Conservation (phyloP, 2,113 vertebrate genomes). For the Eclectus roratus region DNA sequence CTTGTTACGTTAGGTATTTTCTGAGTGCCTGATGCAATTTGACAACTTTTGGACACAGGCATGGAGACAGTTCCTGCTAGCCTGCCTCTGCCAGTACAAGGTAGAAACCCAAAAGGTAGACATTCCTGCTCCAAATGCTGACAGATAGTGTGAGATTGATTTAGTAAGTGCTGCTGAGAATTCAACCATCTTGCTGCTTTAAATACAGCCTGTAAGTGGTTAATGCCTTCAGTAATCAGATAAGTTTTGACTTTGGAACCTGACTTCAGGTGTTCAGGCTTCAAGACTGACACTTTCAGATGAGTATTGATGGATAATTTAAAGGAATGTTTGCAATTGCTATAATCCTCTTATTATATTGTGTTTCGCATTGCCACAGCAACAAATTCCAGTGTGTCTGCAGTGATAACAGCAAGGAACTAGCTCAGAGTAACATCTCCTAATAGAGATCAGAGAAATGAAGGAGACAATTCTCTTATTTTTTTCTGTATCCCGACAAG, state of each 20-base stretch:
- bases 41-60: background rate
- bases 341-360: background rate
- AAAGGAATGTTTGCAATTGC: background rate
- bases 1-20: background rate
- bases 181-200: background rate
- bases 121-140: background rate
- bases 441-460: constrained; percentile 14
- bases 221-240: background rate
- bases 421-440: background rate
- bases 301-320: background rate
- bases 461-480: background rate
- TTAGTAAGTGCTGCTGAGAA: background rate
- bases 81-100: background rate
- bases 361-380: background rate
- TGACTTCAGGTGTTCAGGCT: background rate
- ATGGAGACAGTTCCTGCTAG: background rate
- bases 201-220: background rate
- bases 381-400: background rate
- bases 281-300: background rate
- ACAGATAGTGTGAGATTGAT: background rate
- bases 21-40: background rate
- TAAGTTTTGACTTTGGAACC: background rate
- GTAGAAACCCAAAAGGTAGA: background rate
- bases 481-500: background rate
- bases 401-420: background rate